Evolutionary conservation across 1,140 invertebrate genomes (phyloP).

Genomic region (Sarcophaga bullata): DNA sequence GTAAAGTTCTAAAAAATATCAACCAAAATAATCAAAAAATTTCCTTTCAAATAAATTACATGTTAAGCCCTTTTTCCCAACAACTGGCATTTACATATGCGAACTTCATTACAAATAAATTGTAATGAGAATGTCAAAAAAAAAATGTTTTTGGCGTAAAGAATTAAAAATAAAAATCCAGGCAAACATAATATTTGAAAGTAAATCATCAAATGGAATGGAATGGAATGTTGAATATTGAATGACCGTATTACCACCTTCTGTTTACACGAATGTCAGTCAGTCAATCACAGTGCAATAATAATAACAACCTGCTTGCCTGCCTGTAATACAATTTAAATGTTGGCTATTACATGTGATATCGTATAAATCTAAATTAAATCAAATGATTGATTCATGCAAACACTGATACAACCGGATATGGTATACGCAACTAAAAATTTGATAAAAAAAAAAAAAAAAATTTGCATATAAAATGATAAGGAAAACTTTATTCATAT

Average conservation of each 20-base stretch:
- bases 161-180: background rate
- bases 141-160: background rate
- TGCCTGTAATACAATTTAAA: background rate
- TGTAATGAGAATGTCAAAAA: background rate
- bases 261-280: background rate
- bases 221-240: background rate
- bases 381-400: background rate
- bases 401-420: background rate
- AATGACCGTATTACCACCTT: background rate
- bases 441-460: background rate
- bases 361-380: background rate
- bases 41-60: background rate
- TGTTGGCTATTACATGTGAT: background rate
- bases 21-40: background rate
- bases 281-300: background rate
- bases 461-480: background rate
- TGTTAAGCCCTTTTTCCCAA: background rate
- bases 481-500: background rate
- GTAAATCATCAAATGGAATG: background rate
- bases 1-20: no score
- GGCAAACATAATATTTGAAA: background rate
- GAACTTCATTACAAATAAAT: background rate
- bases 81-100: background rate
- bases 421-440: background rate
- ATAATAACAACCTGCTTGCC: background rate